Percentiles rank a stretch among this genome's conserved stretches.
Conservation (phyloP, 2,113 vertebrate species). For the Rousettus leschenaultii region DNA sequence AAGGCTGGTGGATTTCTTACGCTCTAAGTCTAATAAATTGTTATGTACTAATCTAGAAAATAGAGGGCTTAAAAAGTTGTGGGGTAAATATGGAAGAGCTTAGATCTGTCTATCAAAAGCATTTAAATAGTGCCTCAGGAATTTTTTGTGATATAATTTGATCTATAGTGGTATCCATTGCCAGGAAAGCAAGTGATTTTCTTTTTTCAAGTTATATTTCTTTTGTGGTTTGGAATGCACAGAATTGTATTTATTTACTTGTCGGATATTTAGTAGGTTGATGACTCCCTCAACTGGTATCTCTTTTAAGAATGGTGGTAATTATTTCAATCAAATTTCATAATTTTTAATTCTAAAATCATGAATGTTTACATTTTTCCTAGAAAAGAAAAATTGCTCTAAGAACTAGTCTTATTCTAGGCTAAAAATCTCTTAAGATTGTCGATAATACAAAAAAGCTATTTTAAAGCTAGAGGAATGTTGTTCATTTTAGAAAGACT, state of each 20-base stretch:
- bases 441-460: not conserved
- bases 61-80: not conserved
- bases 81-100: conserved; percentile 25
- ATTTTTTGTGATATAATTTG: conserved; percentile 46
- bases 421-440: not conserved
- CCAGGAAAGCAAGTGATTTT: conserved; percentile 20
- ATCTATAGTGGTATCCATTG: conserved; percentile 6
- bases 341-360: conserved; percentile 10
- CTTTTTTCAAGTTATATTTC: not conserved
- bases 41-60: conserved; percentile 17
- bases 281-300: not conserved
- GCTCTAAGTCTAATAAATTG: not conserved
- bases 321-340: conserved; percentile 5
- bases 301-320: not conserved
- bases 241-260: conserved; percentile 39
- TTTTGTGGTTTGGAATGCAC: conserved; percentile 5
- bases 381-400: conserved; percentile 13
- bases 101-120: conserved; percentile 26
- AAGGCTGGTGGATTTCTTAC: not conserved
- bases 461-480: not conserved
- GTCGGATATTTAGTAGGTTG: not conserved
- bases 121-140: conserved; percentile 6
- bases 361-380: not conserved
- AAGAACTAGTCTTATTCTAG: not conserved
- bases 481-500: not conserved